Evolutionary conservation across 2,113 vertebrate genomes (phyloP), one percentile per base, ranked within the genome.

Genomic region (Fukomys damarensis): DNA sequence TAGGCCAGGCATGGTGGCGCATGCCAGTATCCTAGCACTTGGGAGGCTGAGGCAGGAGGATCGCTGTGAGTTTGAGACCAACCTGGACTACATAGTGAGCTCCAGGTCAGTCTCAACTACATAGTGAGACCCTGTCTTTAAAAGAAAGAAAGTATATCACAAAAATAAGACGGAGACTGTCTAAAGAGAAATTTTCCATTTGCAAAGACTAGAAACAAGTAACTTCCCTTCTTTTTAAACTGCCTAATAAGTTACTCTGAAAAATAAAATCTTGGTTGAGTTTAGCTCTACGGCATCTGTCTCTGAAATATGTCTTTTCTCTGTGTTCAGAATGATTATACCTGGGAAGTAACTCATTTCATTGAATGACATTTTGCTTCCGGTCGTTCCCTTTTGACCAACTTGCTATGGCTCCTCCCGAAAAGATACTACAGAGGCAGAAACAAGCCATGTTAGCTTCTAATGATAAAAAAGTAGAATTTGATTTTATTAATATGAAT

Each of bases 401-500:
- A 95, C 54, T 68, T 81, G 54, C n/a, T 46, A 24, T 61, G 22
- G 10, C 13, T 2, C 1, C 24, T 38, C 66, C 59, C 80, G 38
- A n/a, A 86, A 94, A 93, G 79, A 81, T 3, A 61, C 24, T 26
- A 65, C 35, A 65, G 90, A 86, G 41, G 41, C 81, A 93, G 35
- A 88, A 79, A 93, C n/a, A 96, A 91, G 88, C n/a, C 11, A 86
- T 22, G 94, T 7, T 68, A 35, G 26, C 28, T 91, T 86, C 38
- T 63, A 68, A 43, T 90, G 88, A 77, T 49, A 49, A 49, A 87
- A 94, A 96, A 83, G 65, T 65, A 89, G n/a, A 79, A 61, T 77
- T 94, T 20, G 32, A 68, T 74, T 93, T 97, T 95, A 97, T 97
- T 96, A 46, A 20, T 81, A 80, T 65, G 63, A 97, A 97, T 91